These are phyloP conservation scores for Pteropus alecto DNA, from an alignment of 2,113 vertebrate genomes.

Conservation along the genomic window DNA sequence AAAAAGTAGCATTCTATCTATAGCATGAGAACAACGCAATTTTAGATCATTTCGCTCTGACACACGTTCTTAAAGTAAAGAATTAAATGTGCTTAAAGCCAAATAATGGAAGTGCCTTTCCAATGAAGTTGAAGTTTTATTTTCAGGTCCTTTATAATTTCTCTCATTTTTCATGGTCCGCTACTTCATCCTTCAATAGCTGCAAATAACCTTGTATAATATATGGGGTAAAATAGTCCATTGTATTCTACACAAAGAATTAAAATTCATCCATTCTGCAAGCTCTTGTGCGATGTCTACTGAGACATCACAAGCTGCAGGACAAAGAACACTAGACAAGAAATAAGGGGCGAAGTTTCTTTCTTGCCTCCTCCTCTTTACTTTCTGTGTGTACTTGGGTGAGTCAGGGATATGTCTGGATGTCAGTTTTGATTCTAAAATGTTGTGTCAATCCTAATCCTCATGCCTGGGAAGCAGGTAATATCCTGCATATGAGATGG, in stretches of 20 bases:
- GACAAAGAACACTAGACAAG: neutral
- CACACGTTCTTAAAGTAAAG: constrained; percentile 75
- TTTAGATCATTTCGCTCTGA: constrained; percentile 70
- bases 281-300: neutral
- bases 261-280: neutral
- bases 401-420: neutral
- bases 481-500: neutral
- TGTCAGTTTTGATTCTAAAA: neutral
- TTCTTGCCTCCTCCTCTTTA: neutral
- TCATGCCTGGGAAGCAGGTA: neutral
- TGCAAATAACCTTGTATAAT: constrained; percentile 69
- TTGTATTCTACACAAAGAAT: constrained; percentile 55
- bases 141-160: constrained; percentile 78
- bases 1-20: constrained; percentile 50
- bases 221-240: constrained; percentile 58
- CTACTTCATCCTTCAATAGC: constrained; percentile 72
- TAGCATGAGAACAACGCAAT: constrained; percentile 6
- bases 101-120: constrained; percentile 72
- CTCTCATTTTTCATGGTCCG: constrained; percentile 76
- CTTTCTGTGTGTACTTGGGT: neutral
- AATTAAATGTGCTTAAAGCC: constrained; percentile 75
- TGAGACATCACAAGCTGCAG: neutral
- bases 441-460: neutral
- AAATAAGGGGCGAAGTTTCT: neutral
- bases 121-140: constrained; percentile 75